phyloP scores from a whole-genome alignment of 1,140 invertebrate genomes.

The Gryon sp. region DNA sequence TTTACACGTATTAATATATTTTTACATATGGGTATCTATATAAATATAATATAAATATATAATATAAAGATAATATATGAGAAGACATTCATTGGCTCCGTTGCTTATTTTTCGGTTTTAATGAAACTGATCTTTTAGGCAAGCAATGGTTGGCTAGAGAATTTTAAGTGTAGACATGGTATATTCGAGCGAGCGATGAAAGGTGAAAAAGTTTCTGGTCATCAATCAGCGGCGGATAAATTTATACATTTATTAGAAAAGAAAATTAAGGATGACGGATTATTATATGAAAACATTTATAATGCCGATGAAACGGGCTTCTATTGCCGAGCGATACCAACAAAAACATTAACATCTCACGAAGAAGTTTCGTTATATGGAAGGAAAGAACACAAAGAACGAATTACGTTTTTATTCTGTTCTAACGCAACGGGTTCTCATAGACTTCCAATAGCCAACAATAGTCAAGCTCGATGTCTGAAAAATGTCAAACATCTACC shows the following conservation, averaged over 20 bases:
- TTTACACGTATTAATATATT: constrained; percentile 7
- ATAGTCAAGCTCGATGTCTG: constrained; percentile 64
- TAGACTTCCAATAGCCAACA: constrained; percentile 65
- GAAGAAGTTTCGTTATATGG: constrained; percentile 32
- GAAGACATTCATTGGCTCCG: too few relatives aligned
- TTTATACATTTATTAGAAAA: neutral
- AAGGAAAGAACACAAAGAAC: constrained; percentile 44
- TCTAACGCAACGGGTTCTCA: constrained; percentile 69
- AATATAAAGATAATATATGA: too few relatives aligned
- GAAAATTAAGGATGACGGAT: neutral
- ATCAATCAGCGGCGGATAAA: neutral
- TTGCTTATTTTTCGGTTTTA: too few relatives aligned
- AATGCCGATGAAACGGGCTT: constrained; percentile 67
- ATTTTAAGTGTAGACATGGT: neutral
- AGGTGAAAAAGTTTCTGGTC: neutral
- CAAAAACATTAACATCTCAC: constrained; percentile 54
- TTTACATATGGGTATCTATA: neutral
- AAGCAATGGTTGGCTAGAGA: neutral
- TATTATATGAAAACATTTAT: constrained; percentile 34
- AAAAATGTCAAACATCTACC: constrained; percentile 42
- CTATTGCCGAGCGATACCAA: constrained; percentile 59
- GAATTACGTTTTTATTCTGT: constrained; percentile 65
- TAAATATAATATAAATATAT: neutral
- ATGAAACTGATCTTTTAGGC: neutral
- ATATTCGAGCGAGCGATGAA: neutral